These are phyloP conservation scores for Scaptomyza tumidula DNA, from an alignment of 2,888 invertebrate species.

Conservation along the genomic window DNA sequence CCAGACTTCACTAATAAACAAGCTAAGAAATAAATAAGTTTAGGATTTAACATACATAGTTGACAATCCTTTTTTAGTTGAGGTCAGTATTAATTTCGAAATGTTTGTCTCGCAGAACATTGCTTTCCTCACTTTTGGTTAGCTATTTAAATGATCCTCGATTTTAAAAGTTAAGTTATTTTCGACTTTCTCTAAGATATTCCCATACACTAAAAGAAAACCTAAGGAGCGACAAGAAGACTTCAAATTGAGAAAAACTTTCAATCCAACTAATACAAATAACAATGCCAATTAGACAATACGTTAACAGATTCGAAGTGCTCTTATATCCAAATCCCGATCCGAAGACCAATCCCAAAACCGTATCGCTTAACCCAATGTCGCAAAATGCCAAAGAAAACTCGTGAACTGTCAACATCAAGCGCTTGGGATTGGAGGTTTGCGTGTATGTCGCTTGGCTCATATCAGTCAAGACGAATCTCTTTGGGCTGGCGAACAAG, in stretches of 20 bases:
- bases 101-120: not conserved
- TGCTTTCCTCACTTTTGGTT: not conserved
- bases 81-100: not conserved
- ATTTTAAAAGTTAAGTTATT: too few relatives aligned
- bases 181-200: conserved; percentile 6
- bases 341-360: conserved; percentile 18
- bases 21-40: not conserved
- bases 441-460: conserved; percentile 74
- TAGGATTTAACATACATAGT: not conserved
- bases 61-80: too few relatives aligned
- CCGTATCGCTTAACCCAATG: conserved; percentile 33
- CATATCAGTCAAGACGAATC: conserved; percentile 79
- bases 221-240: too few relatives aligned
- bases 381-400: conserved; percentile 62
- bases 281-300: conserved; percentile 59
- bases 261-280: conserved; percentile 29
- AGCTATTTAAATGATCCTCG: not conserved
- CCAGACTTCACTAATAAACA: too few relatives aligned
- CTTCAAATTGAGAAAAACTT: not conserved
- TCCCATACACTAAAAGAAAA: not conserved
- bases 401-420: conserved; percentile 74
- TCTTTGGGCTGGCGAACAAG: conserved; percentile 62
- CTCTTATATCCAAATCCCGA: conserved; percentile 31
- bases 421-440: conserved; percentile 40
- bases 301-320: conserved; percentile 38